Base-by-base conservation (phyloP, 1,140 invertebrate species). In the Drosophila tropicalis region DNA sequence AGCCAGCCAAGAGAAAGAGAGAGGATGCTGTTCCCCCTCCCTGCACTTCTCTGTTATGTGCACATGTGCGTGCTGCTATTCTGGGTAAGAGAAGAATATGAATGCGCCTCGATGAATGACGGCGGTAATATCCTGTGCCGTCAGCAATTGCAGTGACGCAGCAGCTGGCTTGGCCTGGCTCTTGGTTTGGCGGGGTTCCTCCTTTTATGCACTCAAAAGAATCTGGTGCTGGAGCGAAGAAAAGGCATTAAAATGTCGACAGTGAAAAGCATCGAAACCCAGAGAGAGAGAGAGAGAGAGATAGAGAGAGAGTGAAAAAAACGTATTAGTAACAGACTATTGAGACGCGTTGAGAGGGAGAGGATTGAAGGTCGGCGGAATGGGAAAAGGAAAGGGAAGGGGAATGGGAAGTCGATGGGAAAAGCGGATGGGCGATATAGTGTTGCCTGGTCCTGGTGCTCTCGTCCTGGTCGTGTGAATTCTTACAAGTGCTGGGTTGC, bases 281-380 rank as follows among this genome's bases (percentile, higher is more conserved):
- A 36, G 41, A 47, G 6, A 6, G 2, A 44, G 44, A 47, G 7
- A 61, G 6, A 9, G 2, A 47, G 41, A 47, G 6, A 61, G 55
- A 17, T 15, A 47, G 0, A 61, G 25, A 25, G 25, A 29, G 29
- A 29, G 29, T 29, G 56, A 25, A 44, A 55, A 76, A 87, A 87
- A 87, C 83, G 83, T 87, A 87, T 87, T 87, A 87, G 83, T 87
- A 87, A 87, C 83, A 89, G 84, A 86, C 82, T 86, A 86, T 86
- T 86, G 82, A 86, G 82, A 82, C 76, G 83, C 84, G 82, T 62
- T 58, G 67, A 67, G 62, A 65, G 41, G 41, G 19, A 41, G 39
- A 19, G 61, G 54, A 58, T 13, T 15, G 74, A 58, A 29, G 57
- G 68, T 1, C 4, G n/a, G 0, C 4, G 25, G 10, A 29, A 7